Evolutionary conservation across 2,888 invertebrate species (phyloP).

Genomic region (Lasius platythorax): DNA sequence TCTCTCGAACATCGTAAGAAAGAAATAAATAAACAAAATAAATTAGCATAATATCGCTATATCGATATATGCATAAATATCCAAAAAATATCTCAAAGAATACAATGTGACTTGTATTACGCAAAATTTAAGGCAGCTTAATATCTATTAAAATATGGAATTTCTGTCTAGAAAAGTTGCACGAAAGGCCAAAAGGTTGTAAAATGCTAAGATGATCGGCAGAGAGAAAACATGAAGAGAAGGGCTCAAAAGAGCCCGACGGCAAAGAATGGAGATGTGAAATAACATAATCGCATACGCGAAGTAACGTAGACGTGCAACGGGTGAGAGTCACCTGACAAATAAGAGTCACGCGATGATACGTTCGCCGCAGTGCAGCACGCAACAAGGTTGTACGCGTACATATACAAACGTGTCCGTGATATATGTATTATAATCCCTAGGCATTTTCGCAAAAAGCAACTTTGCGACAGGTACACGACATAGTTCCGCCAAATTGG

Average conservation of each 20-base stretch:
- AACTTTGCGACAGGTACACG: conserved; percentile 63
- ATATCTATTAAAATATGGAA: background rate
- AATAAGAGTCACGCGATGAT: conserved; percentile 73
- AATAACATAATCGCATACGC: conserved; percentile 43
- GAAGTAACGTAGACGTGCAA: conserved; percentile 50
- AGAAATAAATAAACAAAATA: background rate
- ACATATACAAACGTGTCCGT: conserved; percentile 39
- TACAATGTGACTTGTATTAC: background rate
- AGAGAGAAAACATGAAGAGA: conserved; percentile 10
- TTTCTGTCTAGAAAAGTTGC: conserved; percentile 7
- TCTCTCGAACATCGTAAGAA: background rate
- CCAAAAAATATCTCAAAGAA: background rate
- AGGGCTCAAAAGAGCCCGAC: background rate
- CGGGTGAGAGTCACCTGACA: conserved; percentile 65
- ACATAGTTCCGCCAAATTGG: conserved; percentile 43
- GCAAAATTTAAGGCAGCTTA: conserved; percentile 20
- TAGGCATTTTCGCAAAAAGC: conserved; percentile 58
- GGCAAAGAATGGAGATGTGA: conserved; percentile 1
- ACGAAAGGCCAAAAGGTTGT: conserved; percentile 21
- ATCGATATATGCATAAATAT: background rate
- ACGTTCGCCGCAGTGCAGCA: conserved; percentile 68
- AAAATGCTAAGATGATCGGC: conserved; percentile 16
- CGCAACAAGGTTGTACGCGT: conserved; percentile 59
- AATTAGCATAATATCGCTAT: background rate
- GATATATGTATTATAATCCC: conserved; percentile 52